These are phyloP conservation scores for Anorthoa munda DNA, from an alignment of 2,888 invertebrate genomes.

Conservation along the genomic window DNA sequence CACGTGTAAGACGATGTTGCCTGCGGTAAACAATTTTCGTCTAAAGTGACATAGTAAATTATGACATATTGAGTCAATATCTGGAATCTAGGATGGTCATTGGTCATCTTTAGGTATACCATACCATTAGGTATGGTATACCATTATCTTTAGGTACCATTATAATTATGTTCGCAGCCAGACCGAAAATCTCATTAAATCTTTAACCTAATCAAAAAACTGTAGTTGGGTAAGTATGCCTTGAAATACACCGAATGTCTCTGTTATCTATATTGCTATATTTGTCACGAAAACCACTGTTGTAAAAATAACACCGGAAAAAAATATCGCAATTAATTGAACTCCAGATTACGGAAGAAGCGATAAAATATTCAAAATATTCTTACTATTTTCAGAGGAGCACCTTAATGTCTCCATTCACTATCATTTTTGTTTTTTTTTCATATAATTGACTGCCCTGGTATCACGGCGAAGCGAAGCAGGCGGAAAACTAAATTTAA, in stretches of 20 bases:
- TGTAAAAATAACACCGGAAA: slow-evolving; percentile 6
- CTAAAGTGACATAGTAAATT: neutral
- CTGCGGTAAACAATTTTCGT: neutral
- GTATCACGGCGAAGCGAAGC: slow-evolving; percentile 49
- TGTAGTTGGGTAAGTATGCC: too few species aligned
- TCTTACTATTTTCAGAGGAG: slow-evolving; percentile 17
- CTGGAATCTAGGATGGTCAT: neutral
- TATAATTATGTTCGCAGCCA: too few species aligned
- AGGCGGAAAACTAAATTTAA: slow-evolving; percentile 57
- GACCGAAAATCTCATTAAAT: too few species aligned
- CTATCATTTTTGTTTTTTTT: slow-evolving; percentile 57
- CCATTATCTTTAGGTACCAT: too few species aligned
- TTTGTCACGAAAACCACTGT: neutral
- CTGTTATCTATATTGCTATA: neutral
- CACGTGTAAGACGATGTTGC: slow-evolving; percentile 2
- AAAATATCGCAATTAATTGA: neutral
- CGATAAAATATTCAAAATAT: slow-evolving; percentile 27
- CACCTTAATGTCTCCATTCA: slow-evolving; percentile 44
- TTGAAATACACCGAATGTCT: neutral
- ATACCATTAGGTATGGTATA: too few species aligned
- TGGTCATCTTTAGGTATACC: too few species aligned
- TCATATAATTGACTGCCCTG: slow-evolving; percentile 54
- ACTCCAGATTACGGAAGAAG: slow-evolving; percentile 7
- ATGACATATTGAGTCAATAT: neutral
- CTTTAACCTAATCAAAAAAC: too few species aligned